phyloP scores from a whole-genome alignment of 2,888 invertebrate species.

The Tinea semifulvella region DNA sequence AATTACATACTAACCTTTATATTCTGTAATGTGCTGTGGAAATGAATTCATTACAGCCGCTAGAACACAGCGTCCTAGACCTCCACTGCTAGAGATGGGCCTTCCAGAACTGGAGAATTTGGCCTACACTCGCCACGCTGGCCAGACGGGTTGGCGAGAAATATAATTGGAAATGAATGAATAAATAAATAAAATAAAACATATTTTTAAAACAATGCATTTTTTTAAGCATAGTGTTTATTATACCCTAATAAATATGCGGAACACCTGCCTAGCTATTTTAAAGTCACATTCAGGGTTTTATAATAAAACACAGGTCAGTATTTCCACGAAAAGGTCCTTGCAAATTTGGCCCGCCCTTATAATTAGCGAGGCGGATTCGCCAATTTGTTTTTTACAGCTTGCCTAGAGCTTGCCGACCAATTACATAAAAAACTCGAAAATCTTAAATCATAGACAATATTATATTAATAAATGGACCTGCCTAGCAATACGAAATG shows the following conservation, averaged over 20 bases:
- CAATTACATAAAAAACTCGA: neutral
- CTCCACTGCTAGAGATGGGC: too few relatives aligned
- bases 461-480: neutral
- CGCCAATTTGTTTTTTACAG: slow-evolving; percentile 21
- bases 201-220: too few relatives aligned
- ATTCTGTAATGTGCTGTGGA: too few relatives aligned
- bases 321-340: slow-evolving; percentile 22
- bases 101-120: too few relatives aligned
- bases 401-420: slow-evolving; percentile 23
- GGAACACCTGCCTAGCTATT: slow-evolving; percentile 11
- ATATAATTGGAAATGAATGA: too few relatives aligned
- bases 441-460: neutral
- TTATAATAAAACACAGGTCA: slow-evolving; percentile 7
- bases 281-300: slow-evolving; percentile 10
- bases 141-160: too few relatives aligned
- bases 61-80: too few relatives aligned
- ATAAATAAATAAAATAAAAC: too few relatives aligned
- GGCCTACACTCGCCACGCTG: too few relatives aligned
- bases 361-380: slow-evolving; percentile 28
- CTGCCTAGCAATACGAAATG: neutral
- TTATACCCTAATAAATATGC: slow-evolving; percentile 11
- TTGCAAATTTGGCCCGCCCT: slow-evolving; percentile 25
- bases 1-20: too few relatives aligned
- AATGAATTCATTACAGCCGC: too few relatives aligned
- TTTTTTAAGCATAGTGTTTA: slow-evolving; percentile 9